Conservation (phyloP, 1,140 invertebrate species). For the Monomorium pharaonis region DNA sequence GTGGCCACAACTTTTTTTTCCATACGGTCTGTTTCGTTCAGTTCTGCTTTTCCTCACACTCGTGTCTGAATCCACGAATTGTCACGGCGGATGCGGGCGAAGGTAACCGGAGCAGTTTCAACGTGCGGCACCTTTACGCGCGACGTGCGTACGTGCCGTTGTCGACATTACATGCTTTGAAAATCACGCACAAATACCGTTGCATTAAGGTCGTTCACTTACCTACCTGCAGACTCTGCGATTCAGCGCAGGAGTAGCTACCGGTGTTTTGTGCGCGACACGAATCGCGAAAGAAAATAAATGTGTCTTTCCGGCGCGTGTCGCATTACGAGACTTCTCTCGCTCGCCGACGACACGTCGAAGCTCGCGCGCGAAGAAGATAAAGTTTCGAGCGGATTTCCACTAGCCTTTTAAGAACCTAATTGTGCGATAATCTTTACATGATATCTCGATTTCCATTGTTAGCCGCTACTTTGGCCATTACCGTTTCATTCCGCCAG, state of each 20-base stretch:
- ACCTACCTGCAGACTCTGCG: conserved; percentile 7
- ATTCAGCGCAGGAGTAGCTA: not conserved
- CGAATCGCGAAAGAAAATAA: conserved; percentile 29
- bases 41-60: not conserved
- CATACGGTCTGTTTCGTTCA: no score
- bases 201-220: conserved; percentile 52
- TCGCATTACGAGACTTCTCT: not conserved
- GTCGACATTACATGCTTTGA: conserved; percentile 46
- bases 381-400: not conserved
- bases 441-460: not conserved
- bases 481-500: not conserved
- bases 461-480: not conserved
- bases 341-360: not conserved
- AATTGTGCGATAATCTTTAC: conserved; percentile 18
- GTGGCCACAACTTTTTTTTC: no score
- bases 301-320: not conserved
- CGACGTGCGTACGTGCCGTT: conserved; percentile 9
- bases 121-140: not conserved
- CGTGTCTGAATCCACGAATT: not conserved
- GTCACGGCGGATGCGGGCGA: not conserved
- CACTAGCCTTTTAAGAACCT: not conserved
- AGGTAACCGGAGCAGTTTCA: conserved; percentile 30
- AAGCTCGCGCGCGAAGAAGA: not conserved
- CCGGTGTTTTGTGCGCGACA: not conserved
- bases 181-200: conserved; percentile 54